These are phyloP conservation scores for Merluccius polli DNA, from an alignment of 2,797 vertebrate species.

Conservation along the genomic window DNA sequence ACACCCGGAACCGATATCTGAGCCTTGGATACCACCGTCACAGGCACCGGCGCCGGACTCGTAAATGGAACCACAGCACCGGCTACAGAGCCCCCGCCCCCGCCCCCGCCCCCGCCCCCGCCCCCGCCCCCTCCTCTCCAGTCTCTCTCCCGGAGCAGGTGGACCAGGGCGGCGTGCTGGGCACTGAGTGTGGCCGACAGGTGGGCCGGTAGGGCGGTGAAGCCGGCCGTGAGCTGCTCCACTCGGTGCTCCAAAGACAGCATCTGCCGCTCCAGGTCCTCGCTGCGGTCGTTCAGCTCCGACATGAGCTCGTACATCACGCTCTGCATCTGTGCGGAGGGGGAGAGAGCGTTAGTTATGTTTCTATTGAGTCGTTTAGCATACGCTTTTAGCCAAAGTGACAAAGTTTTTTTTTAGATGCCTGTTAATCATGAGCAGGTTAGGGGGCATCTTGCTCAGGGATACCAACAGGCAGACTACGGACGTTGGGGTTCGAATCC, in stretches of 20 bases:
- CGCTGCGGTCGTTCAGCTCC: conserved; percentile 80
- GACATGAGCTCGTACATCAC: conserved; percentile 84
- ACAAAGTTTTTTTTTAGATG: neutral
- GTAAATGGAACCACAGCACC: conserved; percentile 51
- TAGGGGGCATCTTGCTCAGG: neutral
- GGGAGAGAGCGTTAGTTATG: neutral
- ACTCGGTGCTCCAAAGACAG: conserved; percentile 77
- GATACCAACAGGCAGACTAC: neutral
- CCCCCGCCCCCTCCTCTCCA: conserved; percentile 37
- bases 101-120: conserved; percentile 20
- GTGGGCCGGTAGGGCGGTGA: conserved; percentile 76
- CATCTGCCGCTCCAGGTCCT: conserved; percentile 83
- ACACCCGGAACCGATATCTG: conserved; percentile 42
- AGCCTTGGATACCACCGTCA: conserved; percentile 39
- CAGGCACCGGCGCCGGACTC: conserved; percentile 8
- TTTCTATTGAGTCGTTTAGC: neutral
- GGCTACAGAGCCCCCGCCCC: conserved; percentile 28
- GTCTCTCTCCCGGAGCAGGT: conserved; percentile 74
- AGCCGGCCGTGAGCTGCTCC: conserved; percentile 78
- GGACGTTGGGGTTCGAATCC: neutral
- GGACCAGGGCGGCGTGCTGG: conserved; percentile 76
- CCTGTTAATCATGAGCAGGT: neutral
- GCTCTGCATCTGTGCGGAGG: conserved; percentile 39
- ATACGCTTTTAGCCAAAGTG: neutral
- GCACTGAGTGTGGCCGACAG: conserved; percentile 76